Conservation (phyloP, 2,113 vertebrate genomes). For the Phocoena phocoena region DNA sequence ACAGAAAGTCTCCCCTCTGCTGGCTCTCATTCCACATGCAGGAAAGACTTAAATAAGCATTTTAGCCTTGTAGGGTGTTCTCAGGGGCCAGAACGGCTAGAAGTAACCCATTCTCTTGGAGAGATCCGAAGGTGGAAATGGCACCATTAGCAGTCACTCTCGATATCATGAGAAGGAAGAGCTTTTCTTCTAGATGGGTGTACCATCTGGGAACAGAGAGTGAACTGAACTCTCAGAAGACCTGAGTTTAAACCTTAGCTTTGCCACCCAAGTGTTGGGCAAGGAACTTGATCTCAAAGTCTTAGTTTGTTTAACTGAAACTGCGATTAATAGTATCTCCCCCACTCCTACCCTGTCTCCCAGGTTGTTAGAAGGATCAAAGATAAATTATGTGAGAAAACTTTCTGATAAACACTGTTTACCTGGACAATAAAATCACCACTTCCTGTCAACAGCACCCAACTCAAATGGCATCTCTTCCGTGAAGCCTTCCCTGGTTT, state of each 20-base stretch:
- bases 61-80: not conserved
- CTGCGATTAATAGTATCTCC: not conserved
- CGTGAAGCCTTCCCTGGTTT: not conserved
- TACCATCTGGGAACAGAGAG: not conserved
- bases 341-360: not conserved
- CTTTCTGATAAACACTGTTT: conserved; percentile 12
- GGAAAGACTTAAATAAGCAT: not conserved
- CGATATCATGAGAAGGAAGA: not conserved
- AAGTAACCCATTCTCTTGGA: not conserved
- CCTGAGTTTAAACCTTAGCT: not conserved
- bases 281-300: not conserved
- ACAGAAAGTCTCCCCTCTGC: not conserved
- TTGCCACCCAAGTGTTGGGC: not conserved
- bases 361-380: not conserved
- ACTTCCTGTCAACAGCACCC: not conserved
- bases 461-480: not conserved
- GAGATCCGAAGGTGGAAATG: not conserved
- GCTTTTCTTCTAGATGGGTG: not conserved
- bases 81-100: not conserved
- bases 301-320: not conserved
- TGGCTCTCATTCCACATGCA: not conserved
- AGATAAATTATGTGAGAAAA: not conserved
- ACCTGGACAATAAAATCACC: not conserved
- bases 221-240: not conserved
- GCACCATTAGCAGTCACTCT: not conserved